These are phyloP conservation scores for Toxotes chatareus DNA, from an alignment of 2,113 vertebrate genomes.

Conservation along the genomic window DNA sequence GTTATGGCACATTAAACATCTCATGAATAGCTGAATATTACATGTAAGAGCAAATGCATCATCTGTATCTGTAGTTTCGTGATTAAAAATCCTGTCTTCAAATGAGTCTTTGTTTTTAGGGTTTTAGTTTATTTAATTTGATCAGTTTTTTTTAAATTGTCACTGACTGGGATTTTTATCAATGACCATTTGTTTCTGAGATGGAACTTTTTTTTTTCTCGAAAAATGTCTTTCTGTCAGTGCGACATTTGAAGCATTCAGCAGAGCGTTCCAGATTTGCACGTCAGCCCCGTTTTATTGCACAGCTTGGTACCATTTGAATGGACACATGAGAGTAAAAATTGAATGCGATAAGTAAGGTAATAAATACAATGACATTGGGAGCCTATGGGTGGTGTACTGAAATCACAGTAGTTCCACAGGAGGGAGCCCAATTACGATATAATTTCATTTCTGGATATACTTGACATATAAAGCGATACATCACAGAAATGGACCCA, in stretches of 20 bases:
- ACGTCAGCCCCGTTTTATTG: slow-evolving; percentile 51
- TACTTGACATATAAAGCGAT: slow-evolving; percentile 51
- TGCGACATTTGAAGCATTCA: slow-evolving; percentile 51
- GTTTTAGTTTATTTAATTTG: slow-evolving; percentile 12
- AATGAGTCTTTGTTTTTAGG: not conserved
- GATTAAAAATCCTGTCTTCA: not conserved
- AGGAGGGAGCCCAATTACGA: slow-evolving; percentile 37
- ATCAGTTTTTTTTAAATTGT: slow-evolving; percentile 11
- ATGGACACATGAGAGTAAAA: slow-evolving; percentile 45
- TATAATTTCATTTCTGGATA: slow-evolving; percentile 52
- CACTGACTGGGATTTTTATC: slow-evolving; percentile 10
- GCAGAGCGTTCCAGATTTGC: slow-evolving; percentile 47
- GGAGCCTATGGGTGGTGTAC: slow-evolving; percentile 49
- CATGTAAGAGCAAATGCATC: not conserved
- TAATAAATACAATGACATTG: slow-evolving; percentile 64
- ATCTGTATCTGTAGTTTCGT: not conserved
- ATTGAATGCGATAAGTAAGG: slow-evolving; percentile 56
- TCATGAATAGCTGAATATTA: not conserved
- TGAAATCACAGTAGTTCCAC: slow-evolving; percentile 59
- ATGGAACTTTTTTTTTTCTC: slow-evolving; percentile 20
- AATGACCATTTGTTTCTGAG: slow-evolving; percentile 16
- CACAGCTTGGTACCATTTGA: slow-evolving; percentile 47
- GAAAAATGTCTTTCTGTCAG: slow-evolving; percentile 29
- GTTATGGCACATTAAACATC: not conserved
- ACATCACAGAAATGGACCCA: slow-evolving; percentile 48